A percentile compares a stretch with the other conserved stretches of the same genome.
These are phyloP conservation scores for Nemoura dubitans DNA, from an alignment of 2,888 invertebrate genomes.

Conservation along the genomic window DNA sequence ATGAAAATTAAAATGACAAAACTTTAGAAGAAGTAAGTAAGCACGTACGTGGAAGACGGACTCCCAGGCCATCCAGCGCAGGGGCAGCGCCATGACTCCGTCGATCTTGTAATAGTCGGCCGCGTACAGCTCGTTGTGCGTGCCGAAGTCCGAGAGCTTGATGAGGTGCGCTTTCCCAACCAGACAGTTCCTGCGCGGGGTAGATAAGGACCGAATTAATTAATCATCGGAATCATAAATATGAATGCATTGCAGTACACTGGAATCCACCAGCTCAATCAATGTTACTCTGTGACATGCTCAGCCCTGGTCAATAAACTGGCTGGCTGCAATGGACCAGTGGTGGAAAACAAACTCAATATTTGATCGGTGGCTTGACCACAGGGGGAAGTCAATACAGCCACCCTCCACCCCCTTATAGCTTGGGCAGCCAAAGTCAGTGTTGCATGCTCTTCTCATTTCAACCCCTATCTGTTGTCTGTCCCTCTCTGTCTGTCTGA, in stretches of 20 bases:
- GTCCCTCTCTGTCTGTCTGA: neutral
- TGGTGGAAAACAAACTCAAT: conserved; percentile 42
- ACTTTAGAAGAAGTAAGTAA: too few relatives aligned
- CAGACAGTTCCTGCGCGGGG: conserved; percentile 76
- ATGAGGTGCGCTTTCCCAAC: conserved; percentile 84
- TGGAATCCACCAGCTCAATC: neutral
- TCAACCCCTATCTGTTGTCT: neutral
- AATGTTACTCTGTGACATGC: neutral
- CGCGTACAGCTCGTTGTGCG: conserved; percentile 81
- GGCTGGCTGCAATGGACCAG: neutral
- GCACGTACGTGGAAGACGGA: conserved; percentile 71
- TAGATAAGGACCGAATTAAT: neutral
- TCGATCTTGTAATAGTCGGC: conserved; percentile 85
- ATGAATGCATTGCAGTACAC: neutral
- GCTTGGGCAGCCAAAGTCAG: neutral
- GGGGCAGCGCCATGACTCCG: conserved; percentile 79
- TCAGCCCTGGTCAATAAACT: neutral
- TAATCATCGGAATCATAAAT: neutral
- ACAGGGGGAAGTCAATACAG: conserved; percentile 1
- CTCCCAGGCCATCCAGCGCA: conserved; percentile 93
- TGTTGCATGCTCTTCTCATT: neutral
- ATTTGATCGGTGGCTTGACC: conserved; percentile 45
- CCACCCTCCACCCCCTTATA: conserved; percentile 20
- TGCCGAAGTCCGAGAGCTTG: conserved; percentile 87
- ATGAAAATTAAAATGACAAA: too few relatives aligned